phyloP scores from a whole-genome alignment of 2,797 vertebrate species.

The Gymnoscopelus braueri region DNA sequence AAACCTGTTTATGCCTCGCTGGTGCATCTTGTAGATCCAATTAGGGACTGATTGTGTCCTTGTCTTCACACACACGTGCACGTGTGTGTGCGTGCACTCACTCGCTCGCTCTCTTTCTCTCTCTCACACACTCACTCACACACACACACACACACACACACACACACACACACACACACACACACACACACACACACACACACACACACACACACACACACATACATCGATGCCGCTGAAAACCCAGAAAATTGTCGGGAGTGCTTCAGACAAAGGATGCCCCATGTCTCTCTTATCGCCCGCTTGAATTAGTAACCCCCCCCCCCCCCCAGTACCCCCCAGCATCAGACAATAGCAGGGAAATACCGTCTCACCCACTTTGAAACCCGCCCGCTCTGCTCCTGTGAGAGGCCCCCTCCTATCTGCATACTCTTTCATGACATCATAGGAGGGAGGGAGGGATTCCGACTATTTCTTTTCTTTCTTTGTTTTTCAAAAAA shows the following conservation, averaged over 20 bases:
- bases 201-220: slow-evolving; percentile 7
- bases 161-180: slow-evolving; percentile 5
- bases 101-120: slow-evolving; percentile 21
- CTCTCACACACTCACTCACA: slow-evolving; percentile 19
- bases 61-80: slow-evolving; percentile 81
- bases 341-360: slow-evolving; percentile 74
- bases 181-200: slow-evolving; percentile 17
- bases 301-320: slow-evolving; percentile 70
- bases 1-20: slow-evolving; percentile 89
- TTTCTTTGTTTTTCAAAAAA: slow-evolving; percentile 9
- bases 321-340: slow-evolving; percentile 44
- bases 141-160: slow-evolving; percentile 28
- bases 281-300: slow-evolving; percentile 72
- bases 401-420: slow-evolving; percentile 33
- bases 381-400: slow-evolving; percentile 33
- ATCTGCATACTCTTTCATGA: slow-evolving; percentile 55
- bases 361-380: slow-evolving; percentile 75
- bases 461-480: slow-evolving; percentile 32
- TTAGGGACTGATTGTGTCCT: slow-evolving; percentile 90
- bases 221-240: slow-evolving; percentile 63
- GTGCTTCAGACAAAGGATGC: slow-evolving; percentile 78
- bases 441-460: slow-evolving; percentile 48
- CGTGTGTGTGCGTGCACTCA: slow-evolving; percentile 29
- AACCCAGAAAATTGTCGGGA: slow-evolving; percentile 75
- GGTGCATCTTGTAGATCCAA: slow-evolving; percentile 93